These are phyloP conservation scores for Varanus salvator DNA, from an alignment of 2,113 vertebrate genomes.

Conservation along the genomic window DNA sequence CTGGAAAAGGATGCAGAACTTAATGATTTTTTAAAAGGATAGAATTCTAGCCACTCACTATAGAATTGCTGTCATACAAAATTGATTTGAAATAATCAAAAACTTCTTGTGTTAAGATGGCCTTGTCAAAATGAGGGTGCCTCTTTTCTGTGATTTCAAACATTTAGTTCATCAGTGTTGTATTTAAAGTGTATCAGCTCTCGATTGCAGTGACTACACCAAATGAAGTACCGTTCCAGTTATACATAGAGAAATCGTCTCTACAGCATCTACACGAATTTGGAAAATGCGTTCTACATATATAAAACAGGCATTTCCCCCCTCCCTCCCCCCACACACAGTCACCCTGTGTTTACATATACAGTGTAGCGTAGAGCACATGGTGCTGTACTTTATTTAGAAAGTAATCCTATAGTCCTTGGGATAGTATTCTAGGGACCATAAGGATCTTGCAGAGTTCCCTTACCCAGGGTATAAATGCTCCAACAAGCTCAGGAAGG, in stretches of 20 bases:
- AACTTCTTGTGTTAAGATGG: slow-evolving; percentile 39
- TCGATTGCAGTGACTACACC: slow-evolving; percentile 33
- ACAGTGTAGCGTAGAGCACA: background rate
- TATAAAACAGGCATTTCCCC: background rate
- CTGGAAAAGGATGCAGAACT: slow-evolving; percentile 28
- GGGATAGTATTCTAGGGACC: too few relatives aligned
- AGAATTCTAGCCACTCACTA: background rate
- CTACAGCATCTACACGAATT: slow-evolving; percentile 48
- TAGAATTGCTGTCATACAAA: slow-evolving; percentile 54
- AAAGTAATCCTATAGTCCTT: too few relatives aligned
- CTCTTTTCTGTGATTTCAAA: slow-evolving; percentile 19
- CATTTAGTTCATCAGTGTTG: background rate
- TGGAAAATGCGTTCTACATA: slow-evolving; percentile 26
- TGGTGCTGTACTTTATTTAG: background rate
- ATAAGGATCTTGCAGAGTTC: too few relatives aligned
- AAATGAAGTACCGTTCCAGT: background rate
- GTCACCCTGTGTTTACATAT: background rate
- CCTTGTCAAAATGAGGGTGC: slow-evolving; percentile 55
- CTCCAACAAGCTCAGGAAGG: too few relatives aligned
- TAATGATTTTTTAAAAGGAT: background rate
- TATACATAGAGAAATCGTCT: slow-evolving; percentile 48
- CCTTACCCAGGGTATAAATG: too few relatives aligned
- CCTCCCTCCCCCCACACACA: background rate
- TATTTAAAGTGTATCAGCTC: slow-evolving; percentile 16
- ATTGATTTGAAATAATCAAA: slow-evolving; percentile 66